These are phyloP conservation scores for Mormyrops attenuatus DNA, from an alignment of 2,797 vertebrate species.

Conservation along the genomic window DNA sequence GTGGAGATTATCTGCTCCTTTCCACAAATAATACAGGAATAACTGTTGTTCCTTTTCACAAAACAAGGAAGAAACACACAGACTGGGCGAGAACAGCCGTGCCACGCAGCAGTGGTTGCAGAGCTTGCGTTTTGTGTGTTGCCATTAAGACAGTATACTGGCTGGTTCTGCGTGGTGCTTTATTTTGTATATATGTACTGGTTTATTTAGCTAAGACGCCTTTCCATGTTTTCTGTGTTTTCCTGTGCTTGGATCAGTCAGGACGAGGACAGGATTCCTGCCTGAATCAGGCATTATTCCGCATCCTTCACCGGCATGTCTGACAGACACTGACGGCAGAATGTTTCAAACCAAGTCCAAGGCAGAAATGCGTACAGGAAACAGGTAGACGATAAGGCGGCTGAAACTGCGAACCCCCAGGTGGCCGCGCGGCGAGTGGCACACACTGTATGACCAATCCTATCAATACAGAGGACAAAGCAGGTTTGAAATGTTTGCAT, in stretches of 20 bases:
- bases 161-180: not conserved
- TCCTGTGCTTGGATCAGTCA: not conserved
- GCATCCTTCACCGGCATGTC: not conserved
- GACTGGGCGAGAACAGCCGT: not conserved
- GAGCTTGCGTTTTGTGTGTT: not conserved
- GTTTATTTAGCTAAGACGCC: not conserved
- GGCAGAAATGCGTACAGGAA: not conserved
- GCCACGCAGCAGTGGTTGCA: not conserved
- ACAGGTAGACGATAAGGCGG: not conserved
- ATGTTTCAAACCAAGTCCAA: not conserved
- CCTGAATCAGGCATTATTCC: not conserved
- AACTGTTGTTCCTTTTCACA: not conserved
- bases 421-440: not conserved
- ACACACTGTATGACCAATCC: not conserved
- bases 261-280: not conserved
- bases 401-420: not conserved
- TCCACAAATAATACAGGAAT: not conserved
- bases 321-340: not conserved
- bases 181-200: not conserved
- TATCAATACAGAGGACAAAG: not conserved
- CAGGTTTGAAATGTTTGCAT: slow-evolving; percentile 25
- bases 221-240: not conserved
- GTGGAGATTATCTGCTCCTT: not conserved
- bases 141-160: not conserved
- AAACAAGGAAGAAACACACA: not conserved